phyloP scores from a whole-genome alignment of 2,797 vertebrate species.

The Ptychadena robeensis region DNA sequence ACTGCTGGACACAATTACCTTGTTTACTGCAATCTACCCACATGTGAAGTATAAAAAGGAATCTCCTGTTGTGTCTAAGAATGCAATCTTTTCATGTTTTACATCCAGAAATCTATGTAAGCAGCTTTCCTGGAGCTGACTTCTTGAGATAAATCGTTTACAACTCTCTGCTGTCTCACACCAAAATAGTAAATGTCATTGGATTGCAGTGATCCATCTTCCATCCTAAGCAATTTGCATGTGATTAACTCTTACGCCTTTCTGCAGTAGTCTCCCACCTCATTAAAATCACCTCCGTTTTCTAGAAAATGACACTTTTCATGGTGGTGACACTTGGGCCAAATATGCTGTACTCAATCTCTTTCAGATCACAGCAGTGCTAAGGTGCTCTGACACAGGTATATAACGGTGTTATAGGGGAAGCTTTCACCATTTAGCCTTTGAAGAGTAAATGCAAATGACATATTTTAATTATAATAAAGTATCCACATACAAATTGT shows the following conservation, averaged over 20 bases:
- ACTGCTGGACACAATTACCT: neutral
- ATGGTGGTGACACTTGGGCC: conserved; percentile 18
- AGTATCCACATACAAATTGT: neutral
- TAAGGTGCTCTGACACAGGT: neutral
- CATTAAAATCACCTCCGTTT: conserved; percentile 65
- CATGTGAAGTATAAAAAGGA: neutral
- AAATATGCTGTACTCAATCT: conserved; percentile 42
- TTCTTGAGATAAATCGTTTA: conserved; percentile 55
- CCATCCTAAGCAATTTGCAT: conserved; percentile 66
- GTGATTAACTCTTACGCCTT: conserved; percentile 66
- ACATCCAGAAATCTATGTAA: conserved; percentile 30
- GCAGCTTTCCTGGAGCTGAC: conserved; percentile 30
- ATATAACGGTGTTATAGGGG: neutral
- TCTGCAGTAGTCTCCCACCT: conserved; percentile 65
- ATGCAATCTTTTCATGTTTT: conserved; percentile 15
- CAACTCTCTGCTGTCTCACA: conserved; percentile 46
- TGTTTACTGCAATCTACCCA: neutral
- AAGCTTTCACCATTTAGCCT: neutral
- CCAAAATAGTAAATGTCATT: conserved; percentile 58
- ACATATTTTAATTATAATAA: neutral
- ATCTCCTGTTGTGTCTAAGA: conserved; percentile 2
- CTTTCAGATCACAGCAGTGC: neutral
- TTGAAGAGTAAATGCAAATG: neutral
- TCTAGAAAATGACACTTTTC: conserved; percentile 64
- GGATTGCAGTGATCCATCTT: conserved; percentile 61